phyloP scores from a whole-genome alignment of 2,888 invertebrate genomes.

The Agrochola lychnidis region DNA sequence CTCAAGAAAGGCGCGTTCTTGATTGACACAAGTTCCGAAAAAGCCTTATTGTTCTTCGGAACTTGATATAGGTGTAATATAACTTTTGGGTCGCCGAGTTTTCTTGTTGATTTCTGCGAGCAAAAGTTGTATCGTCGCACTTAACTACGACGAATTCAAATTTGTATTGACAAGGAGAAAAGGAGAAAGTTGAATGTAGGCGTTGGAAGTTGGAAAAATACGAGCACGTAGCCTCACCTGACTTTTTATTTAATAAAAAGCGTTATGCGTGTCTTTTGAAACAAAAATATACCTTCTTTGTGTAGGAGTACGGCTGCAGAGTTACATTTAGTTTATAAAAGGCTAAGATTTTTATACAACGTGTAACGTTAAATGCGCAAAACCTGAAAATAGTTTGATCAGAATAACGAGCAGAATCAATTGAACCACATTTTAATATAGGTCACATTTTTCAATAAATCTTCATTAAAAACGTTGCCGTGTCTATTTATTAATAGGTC shows the following conservation, averaged over 20 bases:
- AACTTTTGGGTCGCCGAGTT: slow-evolving; percentile 75
- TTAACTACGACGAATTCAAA: slow-evolving; percentile 60
- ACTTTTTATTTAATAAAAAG: slow-evolving; percentile 46
- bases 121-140: slow-evolving; percentile 70
- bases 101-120: slow-evolving; percentile 69
- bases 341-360: not conserved
- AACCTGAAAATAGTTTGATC: no score
- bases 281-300: slow-evolving; percentile 26
- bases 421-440: no score
- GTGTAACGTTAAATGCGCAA: no score
- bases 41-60: slow-evolving; percentile 72
- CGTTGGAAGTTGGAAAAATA: slow-evolving; percentile 43
- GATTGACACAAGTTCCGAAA: slow-evolving; percentile 73
- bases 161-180: slow-evolving; percentile 61
- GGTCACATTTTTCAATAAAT: no score
- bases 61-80: slow-evolving; percentile 77
- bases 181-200: slow-evolving; percentile 38
- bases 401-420: no score
- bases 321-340: not conserved
- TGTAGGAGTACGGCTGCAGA: not conserved
- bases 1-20: slow-evolving; percentile 56
- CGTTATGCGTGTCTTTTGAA: slow-evolving; percentile 40
- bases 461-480: no score
- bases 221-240: slow-evolving; percentile 41
- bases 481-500: no score